Evolutionary conservation across 1,140 invertebrate species (phyloP), one percentile per base, ranked within the genome.

Genomic region (Ericerus pela): DNA sequence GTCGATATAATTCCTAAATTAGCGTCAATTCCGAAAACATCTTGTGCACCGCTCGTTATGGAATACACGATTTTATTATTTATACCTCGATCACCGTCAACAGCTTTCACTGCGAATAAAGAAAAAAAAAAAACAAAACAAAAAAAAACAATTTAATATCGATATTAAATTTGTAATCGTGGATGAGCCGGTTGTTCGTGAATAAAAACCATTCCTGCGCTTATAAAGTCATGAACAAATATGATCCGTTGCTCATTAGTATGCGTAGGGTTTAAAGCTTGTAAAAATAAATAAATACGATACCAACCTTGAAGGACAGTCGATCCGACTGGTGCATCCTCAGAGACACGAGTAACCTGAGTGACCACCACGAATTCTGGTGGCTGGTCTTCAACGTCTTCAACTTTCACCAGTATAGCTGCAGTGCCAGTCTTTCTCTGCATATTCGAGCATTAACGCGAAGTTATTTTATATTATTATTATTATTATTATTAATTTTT

Each of bases 81-180:
- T 55, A 94, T 79, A 0, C 88, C 90, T 60, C 88, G 78, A 70
- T 95, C 90, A 1, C 90, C 90, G 70, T 95, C 90, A 61, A 93
- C 79, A 2, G 89, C 89, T 65, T 80, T 79, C n/a, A 93, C 89
- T 80, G 65, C 8, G n/a, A 41, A 53, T 14, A 53, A 5, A 29
- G 30, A 33, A 33, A 33, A 33, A 33, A 33, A 33, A 33, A 33
- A 33, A 33, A n/a, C n/a, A n/a, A n/a, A n/a, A n/a, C n/a, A n/a
- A n/a, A n/a, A n/a, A n/a, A n/a, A n/a, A n/a, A n/a, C n/a, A n/a
- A n/a, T n/a, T n/a, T n/a, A n/a, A n/a, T n/a, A n/a, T n/a, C n/a
- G n/a, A n/a, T n/a, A n/a, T n/a, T n/a, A n/a, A n/a, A n/a, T n/a
- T n/a, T n/a, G n/a, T n/a, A n/a, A n/a, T n/a, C n/a, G n/a, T n/a